Base-by-base conservation (phyloP, 1,140 invertebrate species). In the Macrocentrus cingulum region DNA sequence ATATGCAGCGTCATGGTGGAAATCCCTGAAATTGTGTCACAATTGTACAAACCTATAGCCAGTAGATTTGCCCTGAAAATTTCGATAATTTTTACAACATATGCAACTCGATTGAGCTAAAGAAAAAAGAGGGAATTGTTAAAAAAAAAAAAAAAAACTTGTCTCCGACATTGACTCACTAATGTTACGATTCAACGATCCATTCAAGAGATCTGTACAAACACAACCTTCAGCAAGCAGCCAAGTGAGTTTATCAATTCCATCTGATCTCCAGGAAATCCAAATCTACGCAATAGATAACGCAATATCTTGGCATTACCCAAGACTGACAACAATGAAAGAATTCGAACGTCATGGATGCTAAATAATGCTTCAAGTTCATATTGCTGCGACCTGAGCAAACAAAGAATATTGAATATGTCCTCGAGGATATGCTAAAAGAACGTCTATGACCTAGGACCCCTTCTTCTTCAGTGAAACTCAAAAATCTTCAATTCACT, bases 391-490 rank as follows among this genome's bases (percentile, higher is more conserved):
- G 70, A 74, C 69, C 70, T 68, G 61, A 50, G 46, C 42, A 49
- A 53, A 74, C 66, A 75, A 73, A 68, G 60, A 53, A 66, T 58
- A 54, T 64, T 65, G 66, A 69, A 68, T 72, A 58, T 65, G 55
- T 62, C 44, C 62, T 41, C 52, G 48, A 63, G 36, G 22, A 57
- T 59, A 66, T 67, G 66, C 52, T 65, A 65, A 70, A 66, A 54
- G 58, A 69, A 66, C 52, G 44, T 15, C 23, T 56, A 63, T 73
- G 66, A 76, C 71, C 68, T 65, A 66, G n/a, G n/a, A 71, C 60
- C 66, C 60, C 65, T 68, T 63, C 69, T 62, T 67, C 57, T 53
- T 57, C 64, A 62, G 62, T 66, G 55, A 50, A 56, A 61, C 53
- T 64, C 61, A 19, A 53, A 65, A 59, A 60, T 49, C 50, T 39